Conservation (phyloP, 2,797 vertebrate species). For the Leuciscus waleckii region DNA sequence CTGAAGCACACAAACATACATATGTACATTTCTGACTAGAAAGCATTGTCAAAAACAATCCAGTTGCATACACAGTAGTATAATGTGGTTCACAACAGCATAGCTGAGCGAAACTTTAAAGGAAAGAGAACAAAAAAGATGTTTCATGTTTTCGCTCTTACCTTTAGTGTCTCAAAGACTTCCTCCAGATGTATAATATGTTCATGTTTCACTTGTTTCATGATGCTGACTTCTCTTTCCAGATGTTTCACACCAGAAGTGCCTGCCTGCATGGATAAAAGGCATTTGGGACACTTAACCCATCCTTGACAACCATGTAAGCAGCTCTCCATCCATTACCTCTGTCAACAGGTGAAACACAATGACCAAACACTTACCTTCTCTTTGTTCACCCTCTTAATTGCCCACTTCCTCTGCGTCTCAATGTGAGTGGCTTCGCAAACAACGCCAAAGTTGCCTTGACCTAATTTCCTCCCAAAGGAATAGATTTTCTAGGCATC, state of each 20-base stretch:
- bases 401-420: conserved; percentile 82
- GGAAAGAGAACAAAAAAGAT: conserved; percentile 1
- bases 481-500: conserved; percentile 80
- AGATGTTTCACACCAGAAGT: conserved; percentile 84
- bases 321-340: conserved; percentile 49
- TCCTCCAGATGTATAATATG: conserved; percentile 88
- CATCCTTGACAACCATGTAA: conserved; percentile 22
- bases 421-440: conserved; percentile 83
- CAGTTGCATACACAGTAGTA: background rate
- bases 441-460: conserved; percentile 87
- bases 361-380: conserved; percentile 74
- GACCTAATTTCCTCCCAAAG: conserved; percentile 85
- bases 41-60: conserved; percentile 1
- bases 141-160: conserved; percentile 64
- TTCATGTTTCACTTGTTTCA: conserved; percentile 83
- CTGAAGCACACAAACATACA: conserved; percentile 69
- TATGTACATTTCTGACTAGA: conserved; percentile 3
- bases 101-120: background rate
- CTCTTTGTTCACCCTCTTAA: conserved; percentile 86
- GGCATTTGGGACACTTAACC: background rate
- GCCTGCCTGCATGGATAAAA: conserved; percentile 78
- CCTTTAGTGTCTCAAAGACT: conserved; percentile 84
- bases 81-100: background rate
- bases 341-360: conserved; percentile 47
- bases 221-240: conserved; percentile 86